Percentiles rank a stretch among this genome's conserved stretches.
phyloP scores from a whole-genome alignment of 2,888 invertebrate genomes.

The Tiphia femorata region DNA sequence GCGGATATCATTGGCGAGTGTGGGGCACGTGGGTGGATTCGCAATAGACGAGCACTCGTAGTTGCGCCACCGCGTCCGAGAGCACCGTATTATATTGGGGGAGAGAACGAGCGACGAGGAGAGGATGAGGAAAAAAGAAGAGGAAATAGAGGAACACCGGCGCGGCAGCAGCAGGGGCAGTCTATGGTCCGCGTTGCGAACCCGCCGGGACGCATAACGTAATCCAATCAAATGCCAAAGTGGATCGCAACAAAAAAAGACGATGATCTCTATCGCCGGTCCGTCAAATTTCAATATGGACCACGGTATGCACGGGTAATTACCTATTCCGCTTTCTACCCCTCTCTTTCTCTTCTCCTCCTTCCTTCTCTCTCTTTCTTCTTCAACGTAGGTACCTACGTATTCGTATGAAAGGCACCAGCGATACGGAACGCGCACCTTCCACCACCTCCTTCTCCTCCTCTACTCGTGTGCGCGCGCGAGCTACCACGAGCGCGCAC shows the following conservation, averaged over 20 bases:
- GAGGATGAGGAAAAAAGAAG: constrained; percentile 19
- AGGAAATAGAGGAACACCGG: constrained; percentile 35
- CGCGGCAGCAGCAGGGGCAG: not conserved
- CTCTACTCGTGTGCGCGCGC: not conserved
- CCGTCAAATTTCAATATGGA: constrained; percentile 61
- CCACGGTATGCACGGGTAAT: constrained; percentile 46
- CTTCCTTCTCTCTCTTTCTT: not conserved
- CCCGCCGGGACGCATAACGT: constrained; percentile 44
- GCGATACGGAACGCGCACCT: constrained; percentile 30
- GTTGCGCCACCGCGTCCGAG: no score
- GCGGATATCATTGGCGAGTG: no score
- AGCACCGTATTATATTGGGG: no score
- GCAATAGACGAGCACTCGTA: no score
- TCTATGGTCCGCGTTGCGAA: no score
- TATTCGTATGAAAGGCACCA: constrained; percentile 11
- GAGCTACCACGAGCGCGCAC: constrained; percentile 25
- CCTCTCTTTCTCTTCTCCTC: no score
- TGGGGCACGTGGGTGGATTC: no score
- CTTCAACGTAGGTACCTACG: not conserved
- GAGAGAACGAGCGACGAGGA: not conserved
- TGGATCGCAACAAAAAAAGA: constrained; percentile 58
- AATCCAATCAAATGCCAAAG: constrained; percentile 66
- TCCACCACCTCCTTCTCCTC: constrained; percentile 12
- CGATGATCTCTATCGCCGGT: constrained; percentile 53
- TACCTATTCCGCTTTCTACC: constrained; percentile 43